These are phyloP conservation scores for Lates japonicus DNA, from an alignment of 2,797 vertebrate species.

Conservation along the genomic window DNA sequence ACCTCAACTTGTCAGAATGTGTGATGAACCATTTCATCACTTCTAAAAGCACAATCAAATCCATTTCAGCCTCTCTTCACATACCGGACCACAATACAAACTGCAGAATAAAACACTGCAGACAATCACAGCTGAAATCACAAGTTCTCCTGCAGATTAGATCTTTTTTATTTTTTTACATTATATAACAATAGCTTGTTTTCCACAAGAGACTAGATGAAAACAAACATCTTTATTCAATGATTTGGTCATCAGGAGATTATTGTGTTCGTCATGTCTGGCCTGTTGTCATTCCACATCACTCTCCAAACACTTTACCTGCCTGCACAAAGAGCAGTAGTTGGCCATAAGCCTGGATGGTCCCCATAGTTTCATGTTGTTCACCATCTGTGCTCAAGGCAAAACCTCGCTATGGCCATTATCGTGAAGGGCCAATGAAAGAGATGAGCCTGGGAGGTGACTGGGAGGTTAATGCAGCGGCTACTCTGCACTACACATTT, in stretches of 20 bases:
- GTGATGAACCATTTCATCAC: conserved; percentile 59
- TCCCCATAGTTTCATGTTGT: conserved; percentile 76
- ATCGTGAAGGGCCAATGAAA: conserved; percentile 64
- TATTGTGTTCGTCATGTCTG: conserved; percentile 59
- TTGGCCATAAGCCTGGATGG: conserved; percentile 73
- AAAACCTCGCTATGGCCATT: conserved; percentile 58
- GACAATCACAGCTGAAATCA: conserved; percentile 44
- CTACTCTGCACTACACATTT: conserved; percentile 46
- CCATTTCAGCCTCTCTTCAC: conserved; percentile 61
- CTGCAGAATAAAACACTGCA: conserved; percentile 54
- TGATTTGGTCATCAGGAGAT: conserved; percentile 57
- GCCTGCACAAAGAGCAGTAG: conserved; percentile 67
- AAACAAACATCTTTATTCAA: conserved; percentile 67
- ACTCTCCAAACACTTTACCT: conserved; percentile 70
- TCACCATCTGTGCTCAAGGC: conserved; percentile 80
- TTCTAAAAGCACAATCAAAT: conserved; percentile 68
- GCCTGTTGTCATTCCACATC: conserved; percentile 63
- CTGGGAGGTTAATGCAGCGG: conserved; percentile 69
- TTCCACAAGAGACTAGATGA: conserved; percentile 38
- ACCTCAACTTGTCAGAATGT: conserved; percentile 48
- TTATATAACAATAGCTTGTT: conserved; percentile 55
- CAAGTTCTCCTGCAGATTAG: conserved; percentile 40
- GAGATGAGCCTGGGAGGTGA: conserved; percentile 68
- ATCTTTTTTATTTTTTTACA: conserved; percentile 20
- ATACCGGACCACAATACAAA: conserved; percentile 58